phyloP scores from a whole-genome alignment of 1,140 invertebrate genomes.

The Littorina saxatilis region DNA sequence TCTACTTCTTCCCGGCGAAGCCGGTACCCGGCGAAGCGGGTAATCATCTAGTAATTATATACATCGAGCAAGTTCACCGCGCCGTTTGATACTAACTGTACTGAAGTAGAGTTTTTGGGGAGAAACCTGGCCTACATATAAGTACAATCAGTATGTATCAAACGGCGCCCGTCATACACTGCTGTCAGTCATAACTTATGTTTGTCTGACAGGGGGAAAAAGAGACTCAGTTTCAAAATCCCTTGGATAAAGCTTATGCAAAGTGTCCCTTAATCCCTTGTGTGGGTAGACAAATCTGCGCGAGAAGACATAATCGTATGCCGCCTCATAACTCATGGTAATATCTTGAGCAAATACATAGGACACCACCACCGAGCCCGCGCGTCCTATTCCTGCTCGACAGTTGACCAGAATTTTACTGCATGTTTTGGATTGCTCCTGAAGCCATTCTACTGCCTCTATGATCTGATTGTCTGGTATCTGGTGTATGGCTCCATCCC shows the following conservation, averaged over 20 bases:
- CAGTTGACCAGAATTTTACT: constrained; percentile 49
- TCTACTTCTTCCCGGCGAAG: too few species aligned
- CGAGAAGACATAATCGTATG: constrained; percentile 47
- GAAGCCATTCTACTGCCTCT: constrained; percentile 47
- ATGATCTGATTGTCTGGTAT: constrained; percentile 31
- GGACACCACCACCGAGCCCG: constrained; percentile 48
- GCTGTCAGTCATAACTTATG: too few species aligned
- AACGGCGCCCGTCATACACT: too few species aligned
- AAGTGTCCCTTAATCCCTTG: constrained; percentile 43
- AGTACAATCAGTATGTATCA: too few species aligned
- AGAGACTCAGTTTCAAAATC: neutral
- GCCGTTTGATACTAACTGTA: too few species aligned
- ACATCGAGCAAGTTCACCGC: too few species aligned
- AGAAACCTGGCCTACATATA: too few species aligned
- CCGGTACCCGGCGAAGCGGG: too few species aligned
- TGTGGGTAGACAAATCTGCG: constrained; percentile 52
- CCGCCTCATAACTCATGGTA: constrained; percentile 41
- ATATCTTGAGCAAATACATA: constrained; percentile 49
- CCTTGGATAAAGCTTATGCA: constrained; percentile 42
- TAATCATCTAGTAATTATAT: too few species aligned
- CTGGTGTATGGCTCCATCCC: constrained; percentile 30
- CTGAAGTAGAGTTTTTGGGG: too few species aligned
- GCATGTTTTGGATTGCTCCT: constrained; percentile 9
- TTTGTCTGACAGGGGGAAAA: too few species aligned
- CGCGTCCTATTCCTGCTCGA: constrained; percentile 49